A percentile compares a stretch with the other conserved stretches of the same genome.
These are phyloP conservation scores for Parapristionchus giblindavisi DNA, from an alignment of 2,888 invertebrate species.

Conservation along the genomic window DNA sequence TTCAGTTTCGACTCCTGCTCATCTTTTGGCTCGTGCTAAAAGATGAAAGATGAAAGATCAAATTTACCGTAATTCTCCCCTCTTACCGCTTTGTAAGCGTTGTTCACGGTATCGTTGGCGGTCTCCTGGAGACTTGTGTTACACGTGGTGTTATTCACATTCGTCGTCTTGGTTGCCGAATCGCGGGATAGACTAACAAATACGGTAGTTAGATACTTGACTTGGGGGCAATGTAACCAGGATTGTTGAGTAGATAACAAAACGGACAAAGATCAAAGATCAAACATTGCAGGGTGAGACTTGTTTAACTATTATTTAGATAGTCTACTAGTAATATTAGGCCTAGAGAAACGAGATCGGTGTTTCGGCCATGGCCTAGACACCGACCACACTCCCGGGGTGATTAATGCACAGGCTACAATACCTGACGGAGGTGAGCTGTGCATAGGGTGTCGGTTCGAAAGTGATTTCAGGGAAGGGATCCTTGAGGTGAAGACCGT, in stretches of 20 bases:
- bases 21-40: slow-evolving; percentile 14
- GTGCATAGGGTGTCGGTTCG: slow-evolving; percentile 7
- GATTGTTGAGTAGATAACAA: too few species aligned
- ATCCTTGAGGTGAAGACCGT: not conserved
- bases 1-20: slow-evolving; percentile 56
- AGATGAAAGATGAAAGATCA: not conserved
- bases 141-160: not conserved
- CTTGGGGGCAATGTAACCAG: too few species aligned
- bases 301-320: too few species aligned
- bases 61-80: not conserved
- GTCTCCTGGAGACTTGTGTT: slow-evolving; percentile 7
- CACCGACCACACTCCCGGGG: too few species aligned
- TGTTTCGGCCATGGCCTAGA: too few species aligned
- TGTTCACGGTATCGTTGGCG: slow-evolving; percentile 17
- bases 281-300: too few species aligned
- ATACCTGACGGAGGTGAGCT: slow-evolving; percentile 6
- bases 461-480: slow-evolving; percentile 10
- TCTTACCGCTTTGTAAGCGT: not conserved
- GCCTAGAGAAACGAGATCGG: too few species aligned
- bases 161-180: slow-evolving; percentile 1
- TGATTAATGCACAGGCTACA: too few species aligned
- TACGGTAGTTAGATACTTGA: too few species aligned
- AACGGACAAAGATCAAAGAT: too few species aligned
- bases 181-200: slow-evolving; percentile 12
- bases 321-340: too few species aligned